These are phyloP conservation scores for Rhinopomastus cyanomelas DNA, from an alignment of 2,113 vertebrate genomes.

Conservation along the genomic window DNA sequence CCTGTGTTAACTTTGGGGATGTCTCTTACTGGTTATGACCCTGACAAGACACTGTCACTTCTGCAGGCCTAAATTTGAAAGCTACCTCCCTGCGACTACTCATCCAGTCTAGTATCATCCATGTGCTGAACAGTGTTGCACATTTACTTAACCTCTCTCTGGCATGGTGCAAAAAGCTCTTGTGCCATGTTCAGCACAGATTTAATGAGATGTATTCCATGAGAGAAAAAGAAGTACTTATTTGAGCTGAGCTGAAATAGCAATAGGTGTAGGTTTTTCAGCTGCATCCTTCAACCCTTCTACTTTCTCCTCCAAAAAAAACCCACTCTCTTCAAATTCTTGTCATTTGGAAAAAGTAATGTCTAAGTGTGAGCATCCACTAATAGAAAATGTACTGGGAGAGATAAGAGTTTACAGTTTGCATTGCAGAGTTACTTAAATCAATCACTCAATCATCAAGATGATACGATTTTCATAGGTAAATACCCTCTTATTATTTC, in stretches of 20 bases:
- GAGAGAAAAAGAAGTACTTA: background rate
- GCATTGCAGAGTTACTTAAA: background rate
- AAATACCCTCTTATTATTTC: background rate
- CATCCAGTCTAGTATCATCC: background rate
- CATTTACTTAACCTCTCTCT: background rate
- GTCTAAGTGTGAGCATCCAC: background rate
- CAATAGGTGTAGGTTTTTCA: background rate
- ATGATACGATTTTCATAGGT: conserved; percentile 7
- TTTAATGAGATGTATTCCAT: background rate
- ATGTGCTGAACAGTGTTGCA: background rate
- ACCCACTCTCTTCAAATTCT: background rate
- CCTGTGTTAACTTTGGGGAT: background rate
- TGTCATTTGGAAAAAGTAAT: background rate
- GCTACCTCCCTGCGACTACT: background rate
- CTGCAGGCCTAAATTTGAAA: background rate
- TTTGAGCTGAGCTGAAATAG: background rate
- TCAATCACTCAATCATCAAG: conserved; percentile 4
- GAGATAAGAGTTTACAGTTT: background rate
- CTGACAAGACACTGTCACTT: background rate
- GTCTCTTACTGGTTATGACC: background rate
- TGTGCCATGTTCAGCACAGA: background rate
- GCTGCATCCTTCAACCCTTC: background rate
- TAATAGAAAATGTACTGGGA: background rate
- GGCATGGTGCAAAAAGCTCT: background rate
- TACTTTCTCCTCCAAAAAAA: background rate